Evolutionary conservation across 2,888 invertebrate species (phyloP).

Genomic region (Syritta pipiens): DNA sequence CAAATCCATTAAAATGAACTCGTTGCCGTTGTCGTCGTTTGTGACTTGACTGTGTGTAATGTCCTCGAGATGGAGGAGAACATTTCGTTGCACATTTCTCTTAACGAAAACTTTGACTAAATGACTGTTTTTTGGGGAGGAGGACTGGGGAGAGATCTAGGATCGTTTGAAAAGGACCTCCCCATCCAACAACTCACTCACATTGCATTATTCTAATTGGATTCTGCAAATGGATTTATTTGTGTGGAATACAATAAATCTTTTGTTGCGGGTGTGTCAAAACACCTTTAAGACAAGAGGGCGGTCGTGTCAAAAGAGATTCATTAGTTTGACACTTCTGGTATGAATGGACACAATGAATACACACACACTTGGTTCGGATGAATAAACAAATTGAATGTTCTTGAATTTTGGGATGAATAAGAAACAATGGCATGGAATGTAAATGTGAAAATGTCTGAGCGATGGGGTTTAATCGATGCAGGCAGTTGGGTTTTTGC

Average conservation of each 20-base stretch:
- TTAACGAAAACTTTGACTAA: constrained; percentile 29
- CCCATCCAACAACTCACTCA: constrained; percentile 2
- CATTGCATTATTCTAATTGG: constrained; percentile 68
- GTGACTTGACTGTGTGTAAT: background rate
- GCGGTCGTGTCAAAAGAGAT: constrained; percentile 59
- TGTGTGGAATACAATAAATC: constrained; percentile 51
- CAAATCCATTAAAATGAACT: constrained; percentile 66
- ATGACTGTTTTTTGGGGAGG: constrained; percentile 36
- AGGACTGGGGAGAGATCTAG: constrained; percentile 1
- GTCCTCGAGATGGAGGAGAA: constrained; percentile 24
- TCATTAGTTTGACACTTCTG: constrained; percentile 65
- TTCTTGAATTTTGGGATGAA: too few species aligned
- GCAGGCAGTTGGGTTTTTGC: too few species aligned
- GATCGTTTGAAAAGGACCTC: constrained; percentile 47
- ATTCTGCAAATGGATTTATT: constrained; percentile 63
- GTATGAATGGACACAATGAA: constrained; percentile 27
- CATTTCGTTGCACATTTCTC: constrained; percentile 59
- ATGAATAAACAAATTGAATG: background rate
- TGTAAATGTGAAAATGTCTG: too few species aligned
- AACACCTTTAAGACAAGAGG: constrained; percentile 58
- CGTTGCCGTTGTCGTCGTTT: constrained; percentile 9
- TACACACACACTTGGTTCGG: background rate
- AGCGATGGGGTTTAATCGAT: too few species aligned
- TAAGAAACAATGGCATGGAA: too few species aligned
- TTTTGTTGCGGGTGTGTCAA: constrained; percentile 56